Evolutionary conservation across 2,797 vertebrate genomes (phyloP).

Genomic region (Salmo trutta): DNA sequence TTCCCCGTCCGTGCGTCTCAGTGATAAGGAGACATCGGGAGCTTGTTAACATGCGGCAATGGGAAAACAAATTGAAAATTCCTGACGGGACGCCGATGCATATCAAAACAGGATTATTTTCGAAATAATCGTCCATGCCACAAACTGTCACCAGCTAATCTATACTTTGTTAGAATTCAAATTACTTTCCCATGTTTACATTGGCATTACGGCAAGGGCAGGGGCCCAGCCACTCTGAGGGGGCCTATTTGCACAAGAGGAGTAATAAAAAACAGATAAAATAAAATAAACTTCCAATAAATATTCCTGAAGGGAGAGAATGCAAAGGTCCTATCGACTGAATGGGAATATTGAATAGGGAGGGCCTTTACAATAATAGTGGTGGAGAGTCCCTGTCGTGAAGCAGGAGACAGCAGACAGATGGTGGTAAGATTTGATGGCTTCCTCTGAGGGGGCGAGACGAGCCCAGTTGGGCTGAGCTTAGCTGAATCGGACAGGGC

Average conservation of each 20-base stretch:
- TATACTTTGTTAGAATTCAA: slow-evolving; percentile 86
- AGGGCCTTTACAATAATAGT: slow-evolving; percentile 61
- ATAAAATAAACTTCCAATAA: slow-evolving; percentile 72
- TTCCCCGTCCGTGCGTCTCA: slow-evolving; percentile 73
- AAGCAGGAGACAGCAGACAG: slow-evolving; percentile 55
- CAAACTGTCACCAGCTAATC: slow-evolving; percentile 82
- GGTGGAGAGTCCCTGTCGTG: slow-evolving; percentile 38
- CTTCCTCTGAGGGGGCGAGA: slow-evolving; percentile 2
- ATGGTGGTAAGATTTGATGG: slow-evolving; percentile 68
- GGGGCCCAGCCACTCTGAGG: slow-evolving; percentile 67
- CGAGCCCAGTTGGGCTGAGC: neutral
- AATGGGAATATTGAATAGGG: slow-evolving; percentile 66
- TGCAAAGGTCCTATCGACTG: slow-evolving; percentile 58
- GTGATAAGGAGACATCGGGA: slow-evolving; percentile 82
- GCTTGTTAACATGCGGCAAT: slow-evolving; percentile 85
- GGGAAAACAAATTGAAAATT: slow-evolving; percentile 86
- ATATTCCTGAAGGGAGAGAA: slow-evolving; percentile 71
- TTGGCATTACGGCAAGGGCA: slow-evolving; percentile 78
- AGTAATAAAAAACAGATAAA: slow-evolving; percentile 77
- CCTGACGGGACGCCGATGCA: slow-evolving; percentile 83
- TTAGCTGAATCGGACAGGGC: slow-evolving; percentile 8
- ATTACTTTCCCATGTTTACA: slow-evolving; percentile 83
- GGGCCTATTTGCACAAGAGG: slow-evolving; percentile 75
- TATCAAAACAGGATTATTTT: slow-evolving; percentile 88
- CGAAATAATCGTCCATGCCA: slow-evolving; percentile 82